These are phyloP conservation scores for Macrostomum cliftonense DNA, from an alignment of 2,888 invertebrate genomes.

Conservation along the genomic window DNA sequence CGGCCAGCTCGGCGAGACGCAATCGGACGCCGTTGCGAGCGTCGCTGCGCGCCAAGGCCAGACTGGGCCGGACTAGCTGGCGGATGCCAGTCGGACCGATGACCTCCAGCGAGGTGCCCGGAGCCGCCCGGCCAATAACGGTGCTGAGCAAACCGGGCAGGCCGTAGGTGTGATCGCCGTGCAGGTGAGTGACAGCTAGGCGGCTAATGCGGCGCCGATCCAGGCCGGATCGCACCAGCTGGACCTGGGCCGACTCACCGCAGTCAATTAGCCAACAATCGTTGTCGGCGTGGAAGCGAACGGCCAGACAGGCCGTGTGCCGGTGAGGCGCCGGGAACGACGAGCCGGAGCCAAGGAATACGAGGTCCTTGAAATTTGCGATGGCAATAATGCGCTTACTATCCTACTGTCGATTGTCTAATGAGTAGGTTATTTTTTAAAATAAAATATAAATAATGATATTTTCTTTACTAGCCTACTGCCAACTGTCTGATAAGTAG, in stretches of 20 bases:
- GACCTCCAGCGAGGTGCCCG: too few species aligned
- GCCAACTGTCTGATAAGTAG: too few species aligned
- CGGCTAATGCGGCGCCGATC: constrained; percentile 25
- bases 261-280: constrained; percentile 39
- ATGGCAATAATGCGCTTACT: too few species aligned
- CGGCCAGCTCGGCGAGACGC: too few species aligned
- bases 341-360: constrained; percentile 28
- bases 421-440: too few species aligned
- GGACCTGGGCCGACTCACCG: constrained; percentile 40
- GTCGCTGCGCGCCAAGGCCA: too few species aligned
- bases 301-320: constrained; percentile 22
- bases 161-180: constrained; percentile 41
- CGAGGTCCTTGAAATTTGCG: constrained; percentile 19
- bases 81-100: too few species aligned
- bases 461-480: too few species aligned
- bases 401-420: too few species aligned
- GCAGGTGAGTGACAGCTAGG: constrained; percentile 40
- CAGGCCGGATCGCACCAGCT: constrained; percentile 31
- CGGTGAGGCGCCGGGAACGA: constrained; percentile 26
- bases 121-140: constrained; percentile 6
- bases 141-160: constrained; percentile 38
- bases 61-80: too few species aligned
- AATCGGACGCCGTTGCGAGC: too few species aligned
- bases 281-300: constrained; percentile 18
- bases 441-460: too few species aligned